Conservation (phyloP, 2,113 vertebrate genomes). For the Oryzias javanicus region DNA sequence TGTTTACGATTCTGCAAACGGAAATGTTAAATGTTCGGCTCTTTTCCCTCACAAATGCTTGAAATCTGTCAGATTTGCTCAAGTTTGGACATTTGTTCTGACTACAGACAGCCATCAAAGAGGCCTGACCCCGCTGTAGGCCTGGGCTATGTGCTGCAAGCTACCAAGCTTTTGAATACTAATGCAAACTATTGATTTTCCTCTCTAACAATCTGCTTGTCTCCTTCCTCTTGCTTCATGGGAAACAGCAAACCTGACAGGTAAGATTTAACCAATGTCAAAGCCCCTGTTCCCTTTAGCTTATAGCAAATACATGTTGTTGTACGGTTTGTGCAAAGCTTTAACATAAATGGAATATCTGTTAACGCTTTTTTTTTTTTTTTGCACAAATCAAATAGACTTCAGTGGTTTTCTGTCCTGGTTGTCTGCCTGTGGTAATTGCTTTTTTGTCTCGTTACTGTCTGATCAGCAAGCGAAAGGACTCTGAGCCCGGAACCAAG, state of each 20-base stretch:
- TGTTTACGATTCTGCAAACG: slow-evolving; percentile 4
- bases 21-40: slow-evolving; percentile 12
- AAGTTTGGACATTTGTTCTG: slow-evolving; percentile 33
- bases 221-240: slow-evolving; percentile 66
- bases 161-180: slow-evolving; percentile 74
- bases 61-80: slow-evolving; percentile 37
- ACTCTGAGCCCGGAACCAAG: slow-evolving; percentile 93
- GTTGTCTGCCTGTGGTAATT: slow-evolving; percentile 49
- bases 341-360: slow-evolving; percentile 21
- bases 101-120: slow-evolving; percentile 42
- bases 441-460: slow-evolving; percentile 41
- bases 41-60: slow-evolving; percentile 8
- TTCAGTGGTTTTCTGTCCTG: slow-evolving; percentile 5
- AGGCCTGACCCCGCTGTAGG: slow-evolving; percentile 30
- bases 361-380: slow-evolving; percentile 26
- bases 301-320: slow-evolving; percentile 43
- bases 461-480: slow-evolving; percentile 88
- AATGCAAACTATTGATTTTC: slow-evolving; percentile 75
- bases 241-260: slow-evolving; percentile 97
- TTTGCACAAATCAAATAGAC: too few species aligned
- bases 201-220: slow-evolving; percentile 63
- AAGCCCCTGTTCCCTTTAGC: slow-evolving; percentile 56
- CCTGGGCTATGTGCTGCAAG: slow-evolving; percentile 55
- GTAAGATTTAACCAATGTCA: slow-evolving; percentile 79
- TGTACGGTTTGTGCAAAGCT: slow-evolving; percentile 15